Evolutionary conservation across 2,888 invertebrate genomes (phyloP).

Genomic region (Dolichopus griseipennis): DNA sequence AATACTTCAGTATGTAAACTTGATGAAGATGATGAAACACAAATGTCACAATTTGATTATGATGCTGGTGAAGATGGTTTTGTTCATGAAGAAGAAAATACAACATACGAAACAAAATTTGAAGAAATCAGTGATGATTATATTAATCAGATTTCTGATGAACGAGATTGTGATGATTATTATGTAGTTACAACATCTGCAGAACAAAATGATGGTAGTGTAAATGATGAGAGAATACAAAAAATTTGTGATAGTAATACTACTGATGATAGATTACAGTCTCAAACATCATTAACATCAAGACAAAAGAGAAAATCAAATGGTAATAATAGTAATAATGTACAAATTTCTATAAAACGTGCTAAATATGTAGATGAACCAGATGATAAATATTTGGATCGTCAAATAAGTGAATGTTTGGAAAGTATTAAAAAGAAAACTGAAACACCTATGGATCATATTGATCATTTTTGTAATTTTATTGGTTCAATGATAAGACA

Average conservation of each 20-base stretch:
- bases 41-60: not conserved
- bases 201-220: not conserved
- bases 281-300: not conserved
- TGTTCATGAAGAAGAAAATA: not conserved
- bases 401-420: not conserved
- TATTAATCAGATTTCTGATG: not conserved
- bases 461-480: slow-evolving; percentile 4
- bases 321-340: not conserved
- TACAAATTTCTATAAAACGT: not conserved
- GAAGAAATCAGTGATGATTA: not conserved
- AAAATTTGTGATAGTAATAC: slow-evolving; percentile 1
- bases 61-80: not conserved
- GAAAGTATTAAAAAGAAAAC: not conserved
- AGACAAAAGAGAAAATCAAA: not conserved
- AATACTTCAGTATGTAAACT: not conserved
- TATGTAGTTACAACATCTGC: not conserved
- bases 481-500: not conserved
- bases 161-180: not conserved
- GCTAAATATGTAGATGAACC: not conserved
- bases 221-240: not conserved
- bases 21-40: not conserved
- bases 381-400: not conserved
- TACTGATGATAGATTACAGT: not conserved
- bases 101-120: too few relatives aligned
- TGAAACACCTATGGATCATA: not conserved